Evolutionary conservation across 2,797 vertebrate species (phyloP), one percentile per base, ranked within the genome.

Genomic region (Characodon lateralis): DNA sequence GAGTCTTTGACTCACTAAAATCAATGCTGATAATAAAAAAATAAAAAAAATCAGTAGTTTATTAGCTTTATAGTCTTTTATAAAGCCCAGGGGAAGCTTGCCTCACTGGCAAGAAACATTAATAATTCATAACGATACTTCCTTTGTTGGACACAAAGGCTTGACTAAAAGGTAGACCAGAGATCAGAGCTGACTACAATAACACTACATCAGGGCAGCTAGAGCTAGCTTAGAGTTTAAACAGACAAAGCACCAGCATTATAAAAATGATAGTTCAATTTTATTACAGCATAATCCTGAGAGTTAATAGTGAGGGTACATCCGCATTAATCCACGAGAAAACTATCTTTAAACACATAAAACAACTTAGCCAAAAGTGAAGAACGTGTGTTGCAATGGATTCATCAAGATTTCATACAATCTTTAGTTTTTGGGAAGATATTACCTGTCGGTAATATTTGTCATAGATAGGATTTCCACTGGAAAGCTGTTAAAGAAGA

Each of bases 381-480:
- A 68, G 39, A 41, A 41, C 22, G 24, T 41, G 22, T 10, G 18
- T 20, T 22, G 56, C 13, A 58, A 41, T 35, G 0, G 24, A 76
- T 56, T 6, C 24, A 76, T 22, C 10, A 22, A 56, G 48, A 59
- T 13, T 12, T 0, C 31, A 1, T 0, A 10, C 26, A 69, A 20
- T 39, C 24, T 26, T 28, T 4, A 8, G 13, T 35, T 9, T 71
- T 43, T 5, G 1, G 41, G 5, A 48, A 69, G 13, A 48, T 96
- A 88, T 50, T 96, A 98, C 98, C 97, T 98, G 97, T 74, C 96
- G 95, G 89, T 98, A 99, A 93, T 97, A 98, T 82, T 98, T 98
- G 92, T 99, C 98, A 94, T 98, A 99, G 83, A 98, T 94, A 72
- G 97, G 96, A 93, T 98, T 97, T 93, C 96, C 97, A 97, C 96